phyloP scores from a whole-genome alignment of 1,140 invertebrate genomes.

The Lysiphlebus fabarum region DNA sequence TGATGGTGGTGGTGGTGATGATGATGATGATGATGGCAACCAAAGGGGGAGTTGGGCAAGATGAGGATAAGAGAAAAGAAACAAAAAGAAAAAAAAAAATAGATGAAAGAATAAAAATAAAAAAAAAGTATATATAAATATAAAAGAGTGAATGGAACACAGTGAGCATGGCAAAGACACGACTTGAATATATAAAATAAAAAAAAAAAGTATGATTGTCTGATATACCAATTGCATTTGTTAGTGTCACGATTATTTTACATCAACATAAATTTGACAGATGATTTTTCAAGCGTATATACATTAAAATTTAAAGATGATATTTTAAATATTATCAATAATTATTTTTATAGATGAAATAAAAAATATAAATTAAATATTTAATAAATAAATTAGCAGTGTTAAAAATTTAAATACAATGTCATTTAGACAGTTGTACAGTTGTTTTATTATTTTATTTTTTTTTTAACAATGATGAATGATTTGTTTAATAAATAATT shows the following conservation, averaged over 20 bases:
- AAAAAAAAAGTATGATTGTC: constrained; percentile 5
- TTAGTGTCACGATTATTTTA: constrained; percentile 9
- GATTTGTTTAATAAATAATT: constrained; percentile 4
- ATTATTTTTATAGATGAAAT: not conserved
- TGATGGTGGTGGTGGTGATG: no score
- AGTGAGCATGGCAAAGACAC: constrained; percentile 9
- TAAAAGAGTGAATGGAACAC: constrained; percentile 20
- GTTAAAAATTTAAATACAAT: not conserved
- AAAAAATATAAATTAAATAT: not conserved
- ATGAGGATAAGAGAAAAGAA: not conserved
- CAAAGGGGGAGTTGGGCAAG: not conserved
- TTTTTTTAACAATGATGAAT: not conserved
- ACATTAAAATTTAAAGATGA: not conserved
- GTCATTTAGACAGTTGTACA: not conserved
- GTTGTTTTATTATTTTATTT: no score
- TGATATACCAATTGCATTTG: constrained; percentile 15
- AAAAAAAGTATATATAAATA: not conserved
- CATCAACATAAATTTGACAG: not conserved
- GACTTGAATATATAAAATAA: not conserved
- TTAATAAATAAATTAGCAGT: not conserved
- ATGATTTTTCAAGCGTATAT: constrained; percentile 1
- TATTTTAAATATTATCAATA: not conserved
- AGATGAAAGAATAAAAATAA: constrained; percentile 5
- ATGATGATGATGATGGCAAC: no score
- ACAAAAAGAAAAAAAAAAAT: constrained; percentile 1